Base-by-base conservation (phyloP, 2,113 vertebrate species). In the Pelobates fuscus region DNA sequence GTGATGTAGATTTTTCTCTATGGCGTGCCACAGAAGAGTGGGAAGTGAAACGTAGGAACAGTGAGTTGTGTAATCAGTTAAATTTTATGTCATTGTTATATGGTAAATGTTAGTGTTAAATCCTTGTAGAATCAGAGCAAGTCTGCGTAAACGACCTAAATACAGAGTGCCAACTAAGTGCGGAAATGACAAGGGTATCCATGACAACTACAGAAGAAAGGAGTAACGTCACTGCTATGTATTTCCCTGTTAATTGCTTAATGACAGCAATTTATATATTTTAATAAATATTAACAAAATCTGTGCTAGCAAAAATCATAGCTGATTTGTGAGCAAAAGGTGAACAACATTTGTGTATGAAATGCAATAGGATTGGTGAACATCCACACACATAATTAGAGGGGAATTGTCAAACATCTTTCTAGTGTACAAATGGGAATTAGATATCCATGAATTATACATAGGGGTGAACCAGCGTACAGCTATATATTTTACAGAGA, bases 1-100 rank as follows among this genome's bases (percentile, higher is more conserved):
- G n/a, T n/a, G 8, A 17, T 7, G 20, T 21, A 24, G 24, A 26
- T 25, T 6, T n/a, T n/a, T n/a, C n/a, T n/a, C n/a, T n/a, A n/a
- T 59, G 57, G 55, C 21, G 20, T 18, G 58, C 23, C 15, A n/a
- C 54, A n/a, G 2, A 10, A 5, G 58, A 23, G 59, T 21, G 20
- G 62, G 71, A 58, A 25, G 71, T 67, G 21, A 58, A 17, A 67
- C 26, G 71, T 75, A 61, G 71, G 71, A 17, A 25, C 12, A n/a
- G 3, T 21, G 1, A 20, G 8, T 24, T 17, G 12, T 29, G 5
- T 55, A 54, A 30, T 23, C n/a, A n/a, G n/a, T n/a, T n/a, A n/a
- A n/a, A 54, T 17, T 11, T 37, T n/a, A 43, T 65, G 59, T 30
- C 7, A 26, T 25, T 24, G 14, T 18, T 24, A 7, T 8, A 37